Base-by-base conservation (phyloP, 2,797 vertebrate genomes). In the Rhinella marina region DNA sequence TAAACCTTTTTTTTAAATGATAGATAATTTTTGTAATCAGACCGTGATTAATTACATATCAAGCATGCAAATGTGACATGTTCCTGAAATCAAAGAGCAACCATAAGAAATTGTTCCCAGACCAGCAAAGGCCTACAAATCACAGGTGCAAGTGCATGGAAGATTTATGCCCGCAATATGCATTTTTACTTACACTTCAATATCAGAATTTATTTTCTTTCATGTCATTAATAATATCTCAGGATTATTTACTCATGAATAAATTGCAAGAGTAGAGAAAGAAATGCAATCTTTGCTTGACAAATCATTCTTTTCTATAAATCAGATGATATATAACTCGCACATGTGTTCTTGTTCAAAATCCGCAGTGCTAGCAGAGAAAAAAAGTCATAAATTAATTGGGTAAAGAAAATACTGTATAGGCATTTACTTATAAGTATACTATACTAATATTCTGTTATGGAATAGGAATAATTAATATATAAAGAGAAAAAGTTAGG, bases 1-100 rank as follows among this genome's bases (percentile, higher is more conserved):
- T 94, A 93, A 94, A 94, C 93, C 88, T 64, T 94, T 93, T 93
- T 94, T 94, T 94, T 84, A 92, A 94, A 93, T 93, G 90, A 93
- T 90, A 92, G 88, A 25, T 8, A 0, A 91, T 91, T 92, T 93
- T 94, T 93, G 90, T 92, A 93, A 94, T 95, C 92, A 94, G 90
- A 90, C 90, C 92, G 84, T 91, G 88, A 88, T 52, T 95, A 94
- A 94, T 95, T 95, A 93, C 92, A 93, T 90, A 91, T 93, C 90
- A 92, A 92, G 93, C 89, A 92, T 94, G 92, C 92, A 94, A 93
- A 94, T 94, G 88, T 92, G 91, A 93, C 78, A 84, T 90, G 91
- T 91, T 86, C 85, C 87, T 88, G 92, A 91, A 83, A 93, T 66
- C 87, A 92, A 90, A 91, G 90, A 92, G 92, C 83, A 85, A 90